These are phyloP conservation scores for Megalops cyprinoides DNA, from an alignment of 2,797 vertebrate species.

Conservation along the genomic window DNA sequence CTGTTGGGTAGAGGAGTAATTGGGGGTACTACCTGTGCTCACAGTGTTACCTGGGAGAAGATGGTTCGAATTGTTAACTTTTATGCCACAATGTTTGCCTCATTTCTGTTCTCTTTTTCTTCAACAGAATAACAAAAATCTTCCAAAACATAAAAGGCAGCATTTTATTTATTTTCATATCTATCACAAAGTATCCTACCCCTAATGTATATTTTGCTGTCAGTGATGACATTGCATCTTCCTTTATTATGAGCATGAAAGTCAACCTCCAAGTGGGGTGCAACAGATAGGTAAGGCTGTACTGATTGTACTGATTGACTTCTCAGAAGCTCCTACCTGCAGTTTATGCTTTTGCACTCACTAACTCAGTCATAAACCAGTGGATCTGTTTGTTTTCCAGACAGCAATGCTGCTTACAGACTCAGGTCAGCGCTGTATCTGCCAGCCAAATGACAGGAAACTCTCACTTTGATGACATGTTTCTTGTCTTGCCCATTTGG, in stretches of 20 bases:
- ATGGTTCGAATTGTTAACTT: neutral
- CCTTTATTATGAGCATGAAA: neutral
- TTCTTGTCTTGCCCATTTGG: neutral
- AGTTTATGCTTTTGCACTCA: neutral
- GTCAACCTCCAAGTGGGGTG: neutral
- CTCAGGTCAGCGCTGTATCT: neutral
- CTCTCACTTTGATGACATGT: neutral
- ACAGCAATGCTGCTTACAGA: neutral
- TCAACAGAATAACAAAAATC: too few relatives aligned
- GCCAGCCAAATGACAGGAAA: neutral
- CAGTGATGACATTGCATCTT: neutral
- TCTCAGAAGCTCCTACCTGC: neutral
- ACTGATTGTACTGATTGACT: neutral
- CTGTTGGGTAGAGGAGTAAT: neutral
- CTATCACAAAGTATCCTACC: neutral
- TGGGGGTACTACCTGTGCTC: neutral
- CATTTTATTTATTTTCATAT: neutral
- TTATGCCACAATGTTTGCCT: neutral
- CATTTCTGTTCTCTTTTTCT: too few relatives aligned
- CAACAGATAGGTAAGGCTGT: neutral
- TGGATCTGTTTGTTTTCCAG: neutral
- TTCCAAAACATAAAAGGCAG: too few relatives aligned
- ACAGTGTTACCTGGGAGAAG: neutral
- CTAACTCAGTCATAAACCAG: neutral
- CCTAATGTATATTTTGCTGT: neutral